Percentiles rank a stretch among this genome's conserved stretches.
Conservation (phyloP, 2,113 vertebrate genomes). For the Lucifuga dentata region DNA sequence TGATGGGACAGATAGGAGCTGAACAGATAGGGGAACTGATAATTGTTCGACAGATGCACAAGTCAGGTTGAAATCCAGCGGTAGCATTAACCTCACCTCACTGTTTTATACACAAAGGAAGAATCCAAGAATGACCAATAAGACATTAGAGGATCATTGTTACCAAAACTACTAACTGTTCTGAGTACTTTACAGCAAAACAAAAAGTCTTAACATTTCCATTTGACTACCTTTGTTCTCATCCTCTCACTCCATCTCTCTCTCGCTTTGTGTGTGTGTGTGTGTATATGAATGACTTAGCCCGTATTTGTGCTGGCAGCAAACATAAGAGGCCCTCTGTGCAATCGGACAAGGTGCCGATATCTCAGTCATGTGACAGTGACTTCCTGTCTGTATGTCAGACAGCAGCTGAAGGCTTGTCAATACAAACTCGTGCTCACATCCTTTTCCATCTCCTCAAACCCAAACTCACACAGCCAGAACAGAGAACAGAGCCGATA, state of each 20-base stretch:
- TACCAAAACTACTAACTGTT: neutral
- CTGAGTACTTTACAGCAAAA: fast-evolving
- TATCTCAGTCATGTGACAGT: slow-evolving; percentile 83
- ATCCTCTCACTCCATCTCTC: too few relatives aligned
- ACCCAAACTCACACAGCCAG: slow-evolving; percentile 52
- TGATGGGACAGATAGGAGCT: slow-evolving; percentile 68
- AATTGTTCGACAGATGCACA: slow-evolving; percentile 51
- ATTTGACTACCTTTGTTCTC: neutral
- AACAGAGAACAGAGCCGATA: slow-evolving; percentile 13
- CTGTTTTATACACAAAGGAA: slow-evolving; percentile 18
- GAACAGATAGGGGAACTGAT: slow-evolving; percentile 52
- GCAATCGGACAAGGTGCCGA: slow-evolving; percentile 81
- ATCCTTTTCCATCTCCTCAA: slow-evolving; percentile 72
- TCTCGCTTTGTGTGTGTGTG: slow-evolving; percentile 5
- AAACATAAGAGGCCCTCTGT: slow-evolving; percentile 76
- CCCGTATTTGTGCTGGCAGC: slow-evolving; percentile 70
- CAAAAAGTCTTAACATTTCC: slow-evolving; percentile 2
- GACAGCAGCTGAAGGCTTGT: slow-evolving; percentile 76
- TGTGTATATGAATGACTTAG: slow-evolving; percentile 55
- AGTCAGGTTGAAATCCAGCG: slow-evolving; percentile 49
- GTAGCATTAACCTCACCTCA: slow-evolving; percentile 8
- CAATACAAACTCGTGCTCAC: slow-evolving; percentile 76
- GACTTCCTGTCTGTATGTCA: slow-evolving; percentile 80
- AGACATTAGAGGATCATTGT: neutral
- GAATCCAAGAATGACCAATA: slow-evolving; percentile 3